These are phyloP conservation scores for Drosophila pegasa DNA, from an alignment of 2,888 invertebrate genomes.

Conservation along the genomic window DNA sequence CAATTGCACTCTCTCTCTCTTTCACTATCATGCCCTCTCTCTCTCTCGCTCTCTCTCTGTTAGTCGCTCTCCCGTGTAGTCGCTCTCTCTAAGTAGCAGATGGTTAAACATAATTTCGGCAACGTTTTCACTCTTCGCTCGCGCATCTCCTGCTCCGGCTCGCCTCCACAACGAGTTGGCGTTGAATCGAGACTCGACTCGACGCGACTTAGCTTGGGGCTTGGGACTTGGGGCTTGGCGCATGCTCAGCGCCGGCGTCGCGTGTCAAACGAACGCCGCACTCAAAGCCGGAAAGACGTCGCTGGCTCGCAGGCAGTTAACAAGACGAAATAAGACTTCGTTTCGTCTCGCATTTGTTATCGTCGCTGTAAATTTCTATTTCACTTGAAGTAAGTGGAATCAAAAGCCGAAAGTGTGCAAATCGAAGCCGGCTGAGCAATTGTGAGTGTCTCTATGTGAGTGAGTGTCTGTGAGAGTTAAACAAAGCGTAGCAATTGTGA, in stretches of 20 bases:
- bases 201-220: not conserved
- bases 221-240: conserved; percentile 38
- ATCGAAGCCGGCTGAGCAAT: conserved; percentile 52
- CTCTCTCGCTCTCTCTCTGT: conserved; percentile 12
- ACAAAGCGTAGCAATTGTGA: conserved; percentile 66
- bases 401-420: conserved; percentile 68
- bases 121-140: conserved; percentile 28
- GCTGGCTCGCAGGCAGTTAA: conserved; percentile 28
- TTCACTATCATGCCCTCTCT: not conserved
- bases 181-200: conserved; percentile 20
- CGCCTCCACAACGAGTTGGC: not conserved
- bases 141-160: not conserved
- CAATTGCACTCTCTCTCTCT: not conserved
- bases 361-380: conserved; percentile 7
- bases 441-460: conserved; percentile 9
- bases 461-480: conserved; percentile 36
- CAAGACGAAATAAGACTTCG: conserved; percentile 27
- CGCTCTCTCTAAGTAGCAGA: conserved; percentile 4
- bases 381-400: conserved; percentile 36
- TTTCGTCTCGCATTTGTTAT: conserved; percentile 35
- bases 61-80: not conserved
- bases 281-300: conserved; percentile 72
- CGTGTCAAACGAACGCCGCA: conserved; percentile 75
- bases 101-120: conserved; percentile 14
- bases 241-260: conserved; percentile 53